Evolutionary conservation across 1,140 invertebrate genomes (phyloP).

Genomic region (Sesamia nonagrioides): DNA sequence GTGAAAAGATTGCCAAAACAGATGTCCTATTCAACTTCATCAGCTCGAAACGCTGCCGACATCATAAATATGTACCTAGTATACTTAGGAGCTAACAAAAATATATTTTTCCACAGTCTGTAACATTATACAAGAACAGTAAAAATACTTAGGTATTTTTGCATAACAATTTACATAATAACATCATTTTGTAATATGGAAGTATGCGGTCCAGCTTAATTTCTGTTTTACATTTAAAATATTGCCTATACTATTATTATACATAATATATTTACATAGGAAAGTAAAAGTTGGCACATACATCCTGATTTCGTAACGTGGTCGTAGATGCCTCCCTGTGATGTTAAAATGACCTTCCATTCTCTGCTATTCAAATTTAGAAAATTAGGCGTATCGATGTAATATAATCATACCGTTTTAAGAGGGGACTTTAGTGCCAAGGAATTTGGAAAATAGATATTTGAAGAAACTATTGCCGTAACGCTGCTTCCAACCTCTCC

Average conservation of each 20-base stretch:
- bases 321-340: constrained; percentile 18
- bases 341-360: constrained; percentile 23
- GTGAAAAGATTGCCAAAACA: neutral
- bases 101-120: constrained; percentile 6
- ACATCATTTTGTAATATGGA: neutral
- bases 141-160: neutral
- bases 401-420: constrained; percentile 8
- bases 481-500: too few species aligned
- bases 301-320: constrained; percentile 30
- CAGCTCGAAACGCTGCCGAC: neutral
- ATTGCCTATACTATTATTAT: neutral
- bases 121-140: constrained; percentile 28
- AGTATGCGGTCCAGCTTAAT: constrained; percentile 19
- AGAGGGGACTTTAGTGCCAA: too few species aligned
- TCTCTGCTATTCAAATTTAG: constrained; percentile 15
- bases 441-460: too few species aligned
- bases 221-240: constrained; percentile 16
- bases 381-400: constrained; percentile 20
- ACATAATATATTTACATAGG: neutral
- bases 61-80: constrained; percentile 29
- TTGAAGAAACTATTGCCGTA: too few species aligned
- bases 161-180: constrained; percentile 24
- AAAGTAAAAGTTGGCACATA: constrained; percentile 14
- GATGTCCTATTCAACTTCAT: neutral
- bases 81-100: neutral